Percentiles rank a stretch among this genome's conserved stretches.
Evolutionary conservation across 2,888 invertebrate species (phyloP).

Genomic region (Sicus ferrugineus): DNA sequence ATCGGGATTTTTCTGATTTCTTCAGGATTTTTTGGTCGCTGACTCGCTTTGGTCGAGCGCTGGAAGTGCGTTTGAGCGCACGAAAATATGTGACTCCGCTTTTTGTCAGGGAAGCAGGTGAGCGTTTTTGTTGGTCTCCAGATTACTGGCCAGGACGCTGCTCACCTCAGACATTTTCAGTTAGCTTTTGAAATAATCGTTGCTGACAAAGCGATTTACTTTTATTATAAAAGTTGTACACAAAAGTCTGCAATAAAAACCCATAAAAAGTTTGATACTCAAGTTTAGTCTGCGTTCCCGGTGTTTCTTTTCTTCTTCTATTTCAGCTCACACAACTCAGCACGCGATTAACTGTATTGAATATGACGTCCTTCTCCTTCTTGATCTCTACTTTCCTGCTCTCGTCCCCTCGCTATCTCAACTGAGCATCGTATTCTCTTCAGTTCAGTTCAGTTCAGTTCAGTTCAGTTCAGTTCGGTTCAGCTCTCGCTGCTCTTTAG

Average conservation of each 20-base stretch:
- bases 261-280: too few relatives aligned
- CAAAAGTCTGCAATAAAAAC: too few relatives aligned
- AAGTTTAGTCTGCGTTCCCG: too few relatives aligned
- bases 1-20: neutral
- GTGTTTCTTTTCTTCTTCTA: too few relatives aligned
- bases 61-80: conserved; percentile 44
- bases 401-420: neutral
- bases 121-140: conserved; percentile 18
- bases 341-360: too few relatives aligned
- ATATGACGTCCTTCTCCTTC: neutral
- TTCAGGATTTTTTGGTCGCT: neutral
- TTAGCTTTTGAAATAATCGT: too few relatives aligned
- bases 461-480: neutral
- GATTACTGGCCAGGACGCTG: too few relatives aligned
- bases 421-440: too few relatives aligned
- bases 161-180: too few relatives aligned
- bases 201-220: too few relatives aligned
- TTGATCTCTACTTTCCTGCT: neutral
- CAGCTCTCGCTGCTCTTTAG: neutral
- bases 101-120: conserved; percentile 27
- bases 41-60: conserved; percentile 39
- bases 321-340: too few relatives aligned
- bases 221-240: too few relatives aligned
- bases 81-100: conserved; percentile 21
- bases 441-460: neutral